A percentile compares a stretch with the other conserved stretches of the same genome.
Evolutionary conservation across 2,888 invertebrate genomes (phyloP).

Genomic region (Liposcelis brunnea): DNA sequence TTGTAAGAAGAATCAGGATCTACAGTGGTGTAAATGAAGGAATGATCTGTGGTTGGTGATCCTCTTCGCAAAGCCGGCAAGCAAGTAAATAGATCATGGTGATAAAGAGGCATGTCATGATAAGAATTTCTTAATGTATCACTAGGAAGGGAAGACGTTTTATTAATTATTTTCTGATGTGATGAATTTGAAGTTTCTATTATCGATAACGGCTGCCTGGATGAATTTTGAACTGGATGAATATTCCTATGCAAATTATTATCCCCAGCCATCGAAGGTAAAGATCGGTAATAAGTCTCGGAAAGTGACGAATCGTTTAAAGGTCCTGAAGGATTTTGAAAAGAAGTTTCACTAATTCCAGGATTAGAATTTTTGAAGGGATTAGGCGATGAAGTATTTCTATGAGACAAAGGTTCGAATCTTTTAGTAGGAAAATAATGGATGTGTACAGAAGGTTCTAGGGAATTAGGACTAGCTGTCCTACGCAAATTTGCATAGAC

Average conservation of each 20-base stretch:
- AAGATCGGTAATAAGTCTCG: background rate
- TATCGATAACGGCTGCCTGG: background rate
- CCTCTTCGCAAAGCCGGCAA: constrained; percentile 16
- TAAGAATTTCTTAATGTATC: background rate
- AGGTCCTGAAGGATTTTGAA: background rate
- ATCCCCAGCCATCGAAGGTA: background rate
- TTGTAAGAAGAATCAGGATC: background rate
- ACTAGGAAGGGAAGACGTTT: background rate
- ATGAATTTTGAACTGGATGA: too few species aligned
- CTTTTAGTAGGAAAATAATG: background rate
- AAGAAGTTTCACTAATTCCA: background rate
- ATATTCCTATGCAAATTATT: background rate
- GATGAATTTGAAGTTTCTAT: background rate
- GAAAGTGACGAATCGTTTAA: background rate
- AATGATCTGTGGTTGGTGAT: constrained; percentile 17
- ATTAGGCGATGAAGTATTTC: background rate
- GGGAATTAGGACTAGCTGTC: background rate
- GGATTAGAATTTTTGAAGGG: background rate
- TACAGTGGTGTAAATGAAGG: background rate
- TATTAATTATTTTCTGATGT: background rate
- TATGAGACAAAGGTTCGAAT: too few species aligned
- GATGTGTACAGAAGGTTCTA: constrained; percentile 1
- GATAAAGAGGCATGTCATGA: constrained; percentile 14
- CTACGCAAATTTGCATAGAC: background rate
- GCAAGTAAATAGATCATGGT: constrained; percentile 13